phyloP scores from a whole-genome alignment of 1,140 invertebrate genomes.

The Diprion similis region DNA sequence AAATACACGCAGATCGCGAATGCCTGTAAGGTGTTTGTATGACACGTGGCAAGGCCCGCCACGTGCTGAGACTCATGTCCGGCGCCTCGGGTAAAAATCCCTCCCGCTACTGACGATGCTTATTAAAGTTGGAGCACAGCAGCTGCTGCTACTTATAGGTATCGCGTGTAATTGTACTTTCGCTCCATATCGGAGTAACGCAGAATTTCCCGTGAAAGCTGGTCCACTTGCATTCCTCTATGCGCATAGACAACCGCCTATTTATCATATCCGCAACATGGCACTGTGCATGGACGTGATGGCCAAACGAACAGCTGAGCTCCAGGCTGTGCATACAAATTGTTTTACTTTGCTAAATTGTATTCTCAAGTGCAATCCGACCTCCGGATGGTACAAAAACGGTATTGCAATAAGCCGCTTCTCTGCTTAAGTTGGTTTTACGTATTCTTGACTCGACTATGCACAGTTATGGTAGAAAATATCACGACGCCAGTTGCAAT shows the following conservation, averaged over 20 bases:
- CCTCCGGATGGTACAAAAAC: no score
- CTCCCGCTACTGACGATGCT: not conserved
- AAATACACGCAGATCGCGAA: not conserved
- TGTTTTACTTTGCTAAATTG: no score
- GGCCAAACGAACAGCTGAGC: not conserved
- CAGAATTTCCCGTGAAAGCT: not conserved
- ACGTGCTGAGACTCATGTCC: not conserved
- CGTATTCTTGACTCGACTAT: no score
- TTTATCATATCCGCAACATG: not conserved
- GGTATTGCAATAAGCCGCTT: no score
- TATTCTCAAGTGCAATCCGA: no score
- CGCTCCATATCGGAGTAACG: not conserved
- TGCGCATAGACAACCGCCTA: not conserved
- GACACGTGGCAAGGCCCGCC: not conserved
- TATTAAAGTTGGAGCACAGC: not conserved
- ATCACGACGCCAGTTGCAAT: no score
- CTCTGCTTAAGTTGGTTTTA: no score
- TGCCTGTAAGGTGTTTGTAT: not conserved
- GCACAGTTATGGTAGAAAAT: no score
- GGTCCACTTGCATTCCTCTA: conserved; percentile 4
- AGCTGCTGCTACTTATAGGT: not conserved
- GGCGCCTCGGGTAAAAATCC: not conserved
- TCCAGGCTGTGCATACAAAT: no score
- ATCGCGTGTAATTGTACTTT: not conserved
- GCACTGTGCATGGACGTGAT: not conserved